A percentile compares a stretch with the other conserved stretches of the same genome.
phyloP scores from a whole-genome alignment of 2,113 vertebrate species.

The Bombycilla garrulus region DNA sequence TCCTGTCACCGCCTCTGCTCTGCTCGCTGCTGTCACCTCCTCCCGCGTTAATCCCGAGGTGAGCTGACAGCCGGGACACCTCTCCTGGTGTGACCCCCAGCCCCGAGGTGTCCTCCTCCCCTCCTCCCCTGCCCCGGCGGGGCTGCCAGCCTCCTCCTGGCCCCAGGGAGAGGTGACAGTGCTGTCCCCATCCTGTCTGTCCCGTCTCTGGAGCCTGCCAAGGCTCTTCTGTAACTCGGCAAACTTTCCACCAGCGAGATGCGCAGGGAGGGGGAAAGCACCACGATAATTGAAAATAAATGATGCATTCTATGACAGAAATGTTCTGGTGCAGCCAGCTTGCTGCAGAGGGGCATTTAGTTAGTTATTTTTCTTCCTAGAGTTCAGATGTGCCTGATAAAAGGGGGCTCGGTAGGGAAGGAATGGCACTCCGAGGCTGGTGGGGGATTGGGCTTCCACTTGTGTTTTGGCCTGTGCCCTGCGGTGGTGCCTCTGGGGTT shows the following conservation, averaged over 20 bases:
- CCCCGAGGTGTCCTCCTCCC: not conserved
- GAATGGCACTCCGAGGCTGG: not conserved
- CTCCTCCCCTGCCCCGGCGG: rapidly evolving
- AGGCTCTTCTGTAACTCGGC: not conserved
- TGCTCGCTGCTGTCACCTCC: not conserved
- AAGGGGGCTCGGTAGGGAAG: not conserved
- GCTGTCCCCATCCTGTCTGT: not conserved
- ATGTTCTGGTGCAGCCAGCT: slow-evolving; percentile 31
- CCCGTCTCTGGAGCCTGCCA: not conserved
- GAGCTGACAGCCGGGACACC: not conserved
- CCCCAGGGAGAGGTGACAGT: not conserved
- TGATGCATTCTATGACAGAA: slow-evolving; percentile 65
- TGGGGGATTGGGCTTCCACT: not conserved
- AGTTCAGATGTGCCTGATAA: not conserved
- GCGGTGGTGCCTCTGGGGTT: rapidly evolving
- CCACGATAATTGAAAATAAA: slow-evolving; percentile 71
- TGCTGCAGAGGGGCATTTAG: not conserved
- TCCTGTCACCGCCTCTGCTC: not conserved
- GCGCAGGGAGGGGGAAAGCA: not conserved
- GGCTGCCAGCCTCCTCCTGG: not conserved
- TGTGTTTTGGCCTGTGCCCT: not conserved
- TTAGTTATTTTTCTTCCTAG: not conserved
- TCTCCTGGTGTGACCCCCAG: not conserved
- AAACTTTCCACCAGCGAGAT: not conserved
- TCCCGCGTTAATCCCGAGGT: rapidly evolving